These are phyloP conservation scores for Hycleus phaleratus DNA, from an alignment of 1,140 invertebrate species.

Conservation along the genomic window DNA sequence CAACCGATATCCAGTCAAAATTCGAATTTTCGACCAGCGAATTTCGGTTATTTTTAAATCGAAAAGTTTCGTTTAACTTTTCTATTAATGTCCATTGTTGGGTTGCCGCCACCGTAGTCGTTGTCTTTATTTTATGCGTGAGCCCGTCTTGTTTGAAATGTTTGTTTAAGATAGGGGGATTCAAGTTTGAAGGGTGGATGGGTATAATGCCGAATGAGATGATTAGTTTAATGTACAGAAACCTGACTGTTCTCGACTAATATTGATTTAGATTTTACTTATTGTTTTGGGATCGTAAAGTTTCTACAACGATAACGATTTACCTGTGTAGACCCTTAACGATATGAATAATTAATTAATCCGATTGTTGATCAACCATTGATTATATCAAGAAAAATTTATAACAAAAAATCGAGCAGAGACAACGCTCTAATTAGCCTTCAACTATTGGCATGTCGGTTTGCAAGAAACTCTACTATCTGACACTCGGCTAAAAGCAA, in stretches of 20 bases:
- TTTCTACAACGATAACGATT: slow-evolving; percentile 12
- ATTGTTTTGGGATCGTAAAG: slow-evolving; percentile 24
- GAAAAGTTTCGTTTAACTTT: not conserved
- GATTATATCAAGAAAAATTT: too few species aligned
- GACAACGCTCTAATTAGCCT: too few species aligned
- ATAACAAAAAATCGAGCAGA: too few species aligned
- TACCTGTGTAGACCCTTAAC: slow-evolving; percentile 13
- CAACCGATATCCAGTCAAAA: too few species aligned
- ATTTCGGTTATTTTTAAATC: not conserved
- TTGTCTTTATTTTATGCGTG: slow-evolving; percentile 26
- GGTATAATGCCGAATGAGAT: slow-evolving; percentile 29
- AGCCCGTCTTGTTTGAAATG: slow-evolving; percentile 25
- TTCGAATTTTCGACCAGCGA: too few species aligned
- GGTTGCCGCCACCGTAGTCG: not conserved
- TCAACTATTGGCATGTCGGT: too few species aligned
- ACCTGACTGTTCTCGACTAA: slow-evolving; percentile 25
- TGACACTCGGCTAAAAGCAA: slow-evolving; percentile 2
- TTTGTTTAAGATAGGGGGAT: slow-evolving; percentile 21
- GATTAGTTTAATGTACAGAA: slow-evolving; percentile 30
- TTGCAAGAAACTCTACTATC: too few species aligned
- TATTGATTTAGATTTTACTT: slow-evolving; percentile 32
- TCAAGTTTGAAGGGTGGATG: slow-evolving; percentile 22
- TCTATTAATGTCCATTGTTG: slow-evolving; percentile 20
- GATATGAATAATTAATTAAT: slow-evolving; percentile 14
- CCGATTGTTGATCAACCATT: not conserved